Base-by-base conservation (phyloP, 2,797 vertebrate genomes). In the Argya squamiceps region DNA sequence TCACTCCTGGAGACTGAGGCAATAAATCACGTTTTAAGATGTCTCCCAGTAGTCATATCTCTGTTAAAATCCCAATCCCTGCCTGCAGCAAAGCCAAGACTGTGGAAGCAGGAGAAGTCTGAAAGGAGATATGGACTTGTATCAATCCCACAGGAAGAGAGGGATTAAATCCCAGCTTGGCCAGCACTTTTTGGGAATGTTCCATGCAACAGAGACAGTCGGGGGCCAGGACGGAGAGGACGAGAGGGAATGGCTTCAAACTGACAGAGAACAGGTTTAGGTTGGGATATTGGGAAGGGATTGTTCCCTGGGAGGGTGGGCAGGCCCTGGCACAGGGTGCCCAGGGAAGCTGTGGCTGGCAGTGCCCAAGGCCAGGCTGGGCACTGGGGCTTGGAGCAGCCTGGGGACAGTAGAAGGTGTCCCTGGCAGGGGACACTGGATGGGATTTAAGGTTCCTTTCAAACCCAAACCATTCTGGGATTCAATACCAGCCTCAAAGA, bases 381-480 rank as follows among this genome's bases (percentile, higher is more conserved):
- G 50, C 3, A 1, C 2, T 27, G 47, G 52, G 52, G 36, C 4
- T 19, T 11, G 63, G 81, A 73, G 34, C 81, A 55, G 5, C 59
- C 43, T 50, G 70, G 81, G 81, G 32, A 12, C 53, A 24, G 60
- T 15, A 21, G 60, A 36, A 65, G 30, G 26, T 32, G 70, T 84
- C 43, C 60, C 70, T 74, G 70, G 60, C 44, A 5, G 44, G 36
- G 44, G 14, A 27, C 0, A 22, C 5, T 8, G 12, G 30, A 0
- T 37, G n/a, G 1, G 11, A 0, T 80, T n/a, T 18, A 1, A 10
- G 4, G 6, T 44, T n/a, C 6, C 2, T 80, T 0, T 19, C 11
- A 37, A 24, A 13, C 10, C 12, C 17, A 50, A 37, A 5, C 29
- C 23, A 4, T 2, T 22, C 64, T 41, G 39, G 13, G n/a, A 41